Evolutionary conservation across 1,140 invertebrate species (phyloP).

Genomic region (Heterodera schachtii): DNA sequence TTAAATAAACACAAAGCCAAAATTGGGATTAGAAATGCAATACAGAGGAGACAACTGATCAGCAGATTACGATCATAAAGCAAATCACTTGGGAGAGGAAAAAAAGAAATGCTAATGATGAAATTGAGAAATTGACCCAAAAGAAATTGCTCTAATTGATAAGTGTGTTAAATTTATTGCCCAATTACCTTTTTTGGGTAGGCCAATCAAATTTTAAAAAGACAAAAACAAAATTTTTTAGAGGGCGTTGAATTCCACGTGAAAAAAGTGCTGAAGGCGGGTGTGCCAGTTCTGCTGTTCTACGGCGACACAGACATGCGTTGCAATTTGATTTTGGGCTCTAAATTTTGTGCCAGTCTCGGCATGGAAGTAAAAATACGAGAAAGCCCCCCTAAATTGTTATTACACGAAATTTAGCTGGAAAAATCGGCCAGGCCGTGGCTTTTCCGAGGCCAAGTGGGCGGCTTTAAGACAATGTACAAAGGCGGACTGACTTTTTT

Average conservation of each 20-base stretch:
- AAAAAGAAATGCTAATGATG: no score
- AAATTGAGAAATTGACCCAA: background rate
- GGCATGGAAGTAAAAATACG: constrained; percentile 47
- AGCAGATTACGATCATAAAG: no score
- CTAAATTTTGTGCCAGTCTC: constrained; percentile 58
- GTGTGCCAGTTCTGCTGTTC: constrained; percentile 69
- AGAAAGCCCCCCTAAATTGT: no score
- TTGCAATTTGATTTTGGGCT: constrained; percentile 68
- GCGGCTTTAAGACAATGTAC: constrained; percentile 65
- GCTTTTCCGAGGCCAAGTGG: constrained; percentile 62
- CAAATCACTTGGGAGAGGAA: no score
- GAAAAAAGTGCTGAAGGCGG: constrained; percentile 60
- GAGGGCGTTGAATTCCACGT: constrained; percentile 60
- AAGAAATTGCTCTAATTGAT: background rate
- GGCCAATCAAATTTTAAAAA: no score
- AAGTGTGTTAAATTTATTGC: no score
- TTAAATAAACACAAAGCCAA: no score
- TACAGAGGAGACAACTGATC: no score
- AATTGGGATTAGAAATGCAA: no score
- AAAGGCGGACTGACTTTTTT: constrained; percentile 60
- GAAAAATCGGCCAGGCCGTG: constrained; percentile 51
- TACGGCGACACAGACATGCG: constrained; percentile 72
- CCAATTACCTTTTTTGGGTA: no score
- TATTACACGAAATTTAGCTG: background rate
- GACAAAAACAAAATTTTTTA: no score